phyloP scores from a whole-genome alignment of 2,888 invertebrate species.

The Belgica antarctica region DNA sequence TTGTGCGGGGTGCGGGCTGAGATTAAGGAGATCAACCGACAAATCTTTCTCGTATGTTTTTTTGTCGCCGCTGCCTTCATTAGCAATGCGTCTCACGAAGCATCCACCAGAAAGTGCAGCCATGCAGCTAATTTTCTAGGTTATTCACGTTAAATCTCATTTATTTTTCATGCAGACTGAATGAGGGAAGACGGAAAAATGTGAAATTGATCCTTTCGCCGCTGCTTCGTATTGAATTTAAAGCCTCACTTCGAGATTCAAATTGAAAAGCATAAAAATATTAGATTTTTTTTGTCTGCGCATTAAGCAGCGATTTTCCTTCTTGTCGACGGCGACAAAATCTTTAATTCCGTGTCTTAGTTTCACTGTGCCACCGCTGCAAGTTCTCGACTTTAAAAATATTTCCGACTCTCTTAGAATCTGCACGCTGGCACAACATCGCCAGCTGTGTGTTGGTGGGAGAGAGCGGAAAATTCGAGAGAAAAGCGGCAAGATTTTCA shows the following conservation, averaged over 20 bases:
- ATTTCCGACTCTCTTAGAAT: not conserved
- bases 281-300: not conserved
- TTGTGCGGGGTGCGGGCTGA: too few relatives aligned
- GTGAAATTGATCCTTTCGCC: slow-evolving; percentile 25
- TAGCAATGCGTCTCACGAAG: too few relatives aligned
- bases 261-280: not conserved
- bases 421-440: not conserved
- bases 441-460: not conserved
- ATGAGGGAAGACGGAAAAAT: not conserved
- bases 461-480: slow-evolving; percentile 17
- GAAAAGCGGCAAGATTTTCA: slow-evolving; percentile 9
- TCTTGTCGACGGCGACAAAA: not conserved
- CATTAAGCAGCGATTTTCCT: not conserved
- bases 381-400: not conserved
- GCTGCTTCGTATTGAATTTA: not conserved
- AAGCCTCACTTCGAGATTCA: not conserved
- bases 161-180: not conserved
- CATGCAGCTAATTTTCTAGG: not conserved
- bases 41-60: too few relatives aligned
- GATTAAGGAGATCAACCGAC: too few relatives aligned
- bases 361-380: not conserved
- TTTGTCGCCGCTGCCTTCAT: too few relatives aligned
- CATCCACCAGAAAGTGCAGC: too few relatives aligned
- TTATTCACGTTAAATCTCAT: not conserved
- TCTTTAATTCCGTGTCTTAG: not conserved